Base-by-base conservation (phyloP, 2,888 invertebrate genomes). In the Bellardia pandia region DNA sequence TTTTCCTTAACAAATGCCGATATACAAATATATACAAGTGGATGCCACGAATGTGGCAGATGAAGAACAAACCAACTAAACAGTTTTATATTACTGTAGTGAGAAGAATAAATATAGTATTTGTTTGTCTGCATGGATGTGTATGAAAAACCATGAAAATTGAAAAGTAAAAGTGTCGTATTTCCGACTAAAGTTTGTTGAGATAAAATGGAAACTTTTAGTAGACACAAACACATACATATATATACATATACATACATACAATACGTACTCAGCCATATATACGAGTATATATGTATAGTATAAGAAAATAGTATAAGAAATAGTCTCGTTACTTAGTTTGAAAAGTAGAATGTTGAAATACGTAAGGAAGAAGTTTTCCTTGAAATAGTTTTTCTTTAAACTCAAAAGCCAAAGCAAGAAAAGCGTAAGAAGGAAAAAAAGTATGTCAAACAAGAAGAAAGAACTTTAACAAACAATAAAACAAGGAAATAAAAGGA, bases 371-470 rank as follows among this genome's bases (percentile, higher is more conserved):
- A 84, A 85, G 74, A 87, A 87, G 81, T 87, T 87, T 87, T 87
- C 84, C 87, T 87, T 87, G 87, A 81, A 87, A 85, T 87, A 87
- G 87, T 87, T 85, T 81, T 78, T 60, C 85, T 56, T 58, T 80
- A 75, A 78, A 75, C 40, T 85, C 58, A 13, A 64, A 64, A 77
- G 64, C 45, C 33, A 40, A 42, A 68, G 13, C 13, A 48, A 14
- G 8, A 60, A 37, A 42, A 16, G 40, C 42, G 30, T 16, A 62
- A 51, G 53, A 83, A 81, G 58, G 81, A 87, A 87, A 81, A 68
- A 84, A 87, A 87, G 74, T 87, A 87, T 87, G 87, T 87, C 87
- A 87, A 87, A 85, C 87, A 78, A 84, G 74, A 74, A 85, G 81
- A 80, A 84, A 74, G 77, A 87, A 87, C 58, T 84, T 86, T 66